Evolutionary conservation across 2,888 invertebrate species (phyloP), one percentile per base, ranked within the genome.

Genomic region (Coleophora flavipennella): DNA sequence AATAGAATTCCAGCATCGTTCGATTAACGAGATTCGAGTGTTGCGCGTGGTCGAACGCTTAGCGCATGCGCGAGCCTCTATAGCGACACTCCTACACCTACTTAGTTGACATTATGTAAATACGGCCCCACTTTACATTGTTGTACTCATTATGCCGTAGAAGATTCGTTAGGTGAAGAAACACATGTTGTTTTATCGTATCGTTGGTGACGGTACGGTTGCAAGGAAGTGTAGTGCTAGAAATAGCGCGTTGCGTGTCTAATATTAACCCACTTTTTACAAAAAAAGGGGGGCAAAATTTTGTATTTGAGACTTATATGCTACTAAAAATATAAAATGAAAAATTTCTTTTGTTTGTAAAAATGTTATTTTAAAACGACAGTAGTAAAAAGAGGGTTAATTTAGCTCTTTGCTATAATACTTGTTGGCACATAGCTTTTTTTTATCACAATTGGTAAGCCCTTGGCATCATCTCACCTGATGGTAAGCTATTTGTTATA

Each of bases 131-230:
- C 80, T 81, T 75, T 79, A 79, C 78, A 79, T 80, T 83, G 81
- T 80, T 63, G 72, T 76, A 67, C 78, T 84, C 80, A 84, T 81
- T 84, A 83, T 83, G 67, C 77, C 50, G 59, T 59, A 62, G 76
- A 72, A 79, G 84, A 83, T 81, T 83, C 81, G 83, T 81, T 81
- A 84, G 83, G 84, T 83, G 84, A 84, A 81, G 83, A 83, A 84
- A 84, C 84, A 84, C 67, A 76, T 84, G 84, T 84, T 81, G 83
- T 81, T 80, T 81, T 83, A 83, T 81, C 72, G 59, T 61, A 60
- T 57, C 58, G 57, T 46, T 52, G 41, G 45, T 43, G 35, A 39
- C 20, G 49, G 67, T 59, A 60, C 44, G 51, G 67, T 11, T 25
- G 46, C 26, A 29, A 36, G 70, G 58, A 74, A 78, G 68, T 73